These are phyloP conservation scores for Morelia viridis DNA, from an alignment of 2,797 vertebrate species.

Conservation along the genomic window DNA sequence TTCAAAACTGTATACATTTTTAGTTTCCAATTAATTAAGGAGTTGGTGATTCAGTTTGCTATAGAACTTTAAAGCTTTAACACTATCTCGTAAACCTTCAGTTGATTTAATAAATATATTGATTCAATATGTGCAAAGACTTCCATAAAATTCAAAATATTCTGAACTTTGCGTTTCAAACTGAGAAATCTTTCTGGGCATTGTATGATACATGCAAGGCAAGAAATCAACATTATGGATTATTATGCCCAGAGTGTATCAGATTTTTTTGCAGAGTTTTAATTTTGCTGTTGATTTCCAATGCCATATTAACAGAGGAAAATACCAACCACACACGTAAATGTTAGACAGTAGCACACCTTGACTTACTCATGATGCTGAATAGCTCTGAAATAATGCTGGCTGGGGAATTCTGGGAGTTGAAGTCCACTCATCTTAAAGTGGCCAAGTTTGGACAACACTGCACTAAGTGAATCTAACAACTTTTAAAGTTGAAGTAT, in stretches of 20 bases:
- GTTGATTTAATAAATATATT: background rate
- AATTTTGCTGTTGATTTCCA: background rate
- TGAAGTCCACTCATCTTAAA: too few relatives aligned
- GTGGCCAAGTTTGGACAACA: too few relatives aligned
- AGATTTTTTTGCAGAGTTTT: background rate
- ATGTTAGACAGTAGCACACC: background rate
- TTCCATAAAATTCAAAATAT: background rate
- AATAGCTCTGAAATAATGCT: background rate
- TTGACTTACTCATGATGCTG: background rate
- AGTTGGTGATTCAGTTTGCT: background rate
- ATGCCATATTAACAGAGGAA: background rate
- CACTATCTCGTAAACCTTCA: background rate
- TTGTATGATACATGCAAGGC: background rate
- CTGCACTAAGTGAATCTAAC: background rate
- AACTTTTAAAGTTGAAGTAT: background rate
- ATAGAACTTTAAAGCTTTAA: background rate
- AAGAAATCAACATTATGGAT: conserved; percentile 21
- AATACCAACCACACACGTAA: background rate
- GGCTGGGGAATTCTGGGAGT: too few relatives aligned
- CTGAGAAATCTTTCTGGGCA: background rate
- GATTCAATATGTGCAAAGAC: background rate
- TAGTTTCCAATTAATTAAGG: background rate
- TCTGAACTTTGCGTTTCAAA: conserved; percentile 7
- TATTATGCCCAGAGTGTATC: background rate
- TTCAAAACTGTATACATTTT: background rate